Percentiles rank a stretch among this genome's conserved stretches.
phyloP scores from a whole-genome alignment of 2,797 vertebrate genomes.

The Alcedo quadribrachys region DNA sequence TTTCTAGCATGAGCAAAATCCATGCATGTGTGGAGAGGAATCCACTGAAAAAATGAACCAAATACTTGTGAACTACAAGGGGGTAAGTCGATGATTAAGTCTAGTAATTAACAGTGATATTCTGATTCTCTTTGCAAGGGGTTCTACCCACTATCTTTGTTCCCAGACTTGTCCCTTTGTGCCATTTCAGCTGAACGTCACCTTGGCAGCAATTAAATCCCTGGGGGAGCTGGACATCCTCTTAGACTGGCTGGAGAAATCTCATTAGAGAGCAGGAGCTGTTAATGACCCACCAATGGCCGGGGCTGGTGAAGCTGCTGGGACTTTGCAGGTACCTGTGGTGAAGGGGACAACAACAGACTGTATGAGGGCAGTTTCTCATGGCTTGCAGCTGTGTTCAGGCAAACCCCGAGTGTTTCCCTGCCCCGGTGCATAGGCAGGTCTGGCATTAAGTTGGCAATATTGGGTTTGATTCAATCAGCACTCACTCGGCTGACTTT shows the following conservation, averaged over 20 bases:
- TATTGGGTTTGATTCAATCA: fast-evolving
- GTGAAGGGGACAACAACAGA: fast-evolving
- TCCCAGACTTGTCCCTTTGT: not conserved
- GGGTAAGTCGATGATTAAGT: conserved; percentile 35
- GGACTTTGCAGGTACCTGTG: not conserved
- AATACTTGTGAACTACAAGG: conserved; percentile 63
- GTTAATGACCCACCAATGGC: fast-evolving
- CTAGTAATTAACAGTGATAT: not conserved
- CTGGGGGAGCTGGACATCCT: conserved; percentile 80
- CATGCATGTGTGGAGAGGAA: conserved; percentile 71
- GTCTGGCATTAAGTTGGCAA: not conserved
- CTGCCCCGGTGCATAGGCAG: not conserved
- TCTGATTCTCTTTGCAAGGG: not conserved
- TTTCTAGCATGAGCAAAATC: conserved; percentile 39
- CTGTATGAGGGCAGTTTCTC: not conserved
- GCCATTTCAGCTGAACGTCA: conserved; percentile 67
- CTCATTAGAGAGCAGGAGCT: not conserved
- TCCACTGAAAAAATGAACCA: conserved; percentile 58
- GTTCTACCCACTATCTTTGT: not conserved
- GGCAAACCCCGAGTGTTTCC: not conserved
- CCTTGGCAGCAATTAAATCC: conserved; percentile 72
- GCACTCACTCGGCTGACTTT: not conserved
- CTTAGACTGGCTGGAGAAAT: conserved; percentile 76
- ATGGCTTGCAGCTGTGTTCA: not conserved
- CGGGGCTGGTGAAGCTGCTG: not conserved